Evolutionary conservation across 2,888 invertebrate species (phyloP).

Genomic region (Micoletzkya japonica): DNA sequence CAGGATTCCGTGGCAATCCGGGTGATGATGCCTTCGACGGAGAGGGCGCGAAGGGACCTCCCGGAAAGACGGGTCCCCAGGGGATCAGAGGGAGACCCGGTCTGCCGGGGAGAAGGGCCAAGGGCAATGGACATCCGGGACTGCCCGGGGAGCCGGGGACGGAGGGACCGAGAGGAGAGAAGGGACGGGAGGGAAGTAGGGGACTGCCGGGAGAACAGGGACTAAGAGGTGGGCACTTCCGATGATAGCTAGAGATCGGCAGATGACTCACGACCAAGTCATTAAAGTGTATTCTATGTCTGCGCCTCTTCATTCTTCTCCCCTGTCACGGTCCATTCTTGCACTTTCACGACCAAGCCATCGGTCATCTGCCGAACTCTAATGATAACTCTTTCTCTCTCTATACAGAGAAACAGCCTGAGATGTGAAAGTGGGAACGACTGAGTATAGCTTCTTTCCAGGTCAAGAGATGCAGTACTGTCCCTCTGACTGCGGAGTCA

Average conservation of each 20-base stretch:
- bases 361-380: too few species aligned
- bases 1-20: conserved; percentile 24
- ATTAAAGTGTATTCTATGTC: too few species aligned
- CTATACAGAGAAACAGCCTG: too few species aligned
- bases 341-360: too few species aligned
- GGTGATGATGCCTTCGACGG: conserved; percentile 29
- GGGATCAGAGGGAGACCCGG: conserved; percentile 16
- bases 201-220: conserved; percentile 28
- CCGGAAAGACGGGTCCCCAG: conserved; percentile 18
- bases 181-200: not conserved
- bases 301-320: too few species aligned
- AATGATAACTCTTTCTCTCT: too few species aligned
- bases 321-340: too few species aligned
- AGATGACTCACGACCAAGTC: too few species aligned
- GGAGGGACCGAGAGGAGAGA: conserved; percentile 17
- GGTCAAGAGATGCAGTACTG: conserved; percentile 20
- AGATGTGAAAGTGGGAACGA: too few species aligned
- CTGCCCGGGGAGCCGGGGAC: conserved; percentile 26
- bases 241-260: too few species aligned
- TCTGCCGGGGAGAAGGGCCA: conserved; percentile 10
- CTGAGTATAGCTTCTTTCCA: too few species aligned
- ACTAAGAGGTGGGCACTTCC: conserved; percentile 12
- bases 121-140: conserved; percentile 22
- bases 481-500: conserved; percentile 28
- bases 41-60: conserved; percentile 19